Evolutionary conservation across 1,140 invertebrate genomes (phyloP), one percentile per base, ranked within the genome.

Genomic region (Bicyclus anynana): DNA sequence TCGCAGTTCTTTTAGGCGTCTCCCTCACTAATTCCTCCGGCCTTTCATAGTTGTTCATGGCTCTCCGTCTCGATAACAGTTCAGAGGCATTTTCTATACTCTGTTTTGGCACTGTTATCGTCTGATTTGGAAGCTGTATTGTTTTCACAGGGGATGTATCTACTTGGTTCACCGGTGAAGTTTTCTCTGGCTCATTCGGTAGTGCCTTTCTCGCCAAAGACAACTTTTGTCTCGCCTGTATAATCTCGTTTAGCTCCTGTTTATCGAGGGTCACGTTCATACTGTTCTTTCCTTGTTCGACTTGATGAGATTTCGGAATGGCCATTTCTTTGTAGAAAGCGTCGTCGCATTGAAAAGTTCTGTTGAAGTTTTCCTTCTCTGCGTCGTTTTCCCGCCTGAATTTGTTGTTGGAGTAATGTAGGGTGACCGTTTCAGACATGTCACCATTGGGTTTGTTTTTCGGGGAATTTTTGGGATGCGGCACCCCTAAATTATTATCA

Each of bases 241-340:
- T 87, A 12, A 88, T 88, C 56, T 88, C 85, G 38, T 87, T 88
- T n/a, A 88, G 44, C 48, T 88, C 84, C 42, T 84, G 77, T 61
- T 90, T 90, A 18, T 83, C 84, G 6, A 87, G 53, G 1, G 85
- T 89, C 0, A 87, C 78, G 54, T 86, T 89, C 10, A 89, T 44
- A 59, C 84, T 89, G 33, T 81, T 80, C 37, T 74, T 79, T 0
- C 72, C 83, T 0, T 74, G 37, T 17, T 87, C 80, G 0, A 64
- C 56, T 4, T 72, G 53, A 10, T 33, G 29, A 1, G 29, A 12
- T 53, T 69, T 77, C 14, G 62, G 71, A 26, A 83, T 54, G 9
- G 71, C 80, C 75, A 81, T 84, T 37, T 87, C 84, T 66, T 78
- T 82, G 60, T 74, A 87, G 60, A 88, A 89, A 1, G 84, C 70